Base-by-base conservation (phyloP, 2,888 invertebrate species). In the Gastracanthus pulcherrimus region DNA sequence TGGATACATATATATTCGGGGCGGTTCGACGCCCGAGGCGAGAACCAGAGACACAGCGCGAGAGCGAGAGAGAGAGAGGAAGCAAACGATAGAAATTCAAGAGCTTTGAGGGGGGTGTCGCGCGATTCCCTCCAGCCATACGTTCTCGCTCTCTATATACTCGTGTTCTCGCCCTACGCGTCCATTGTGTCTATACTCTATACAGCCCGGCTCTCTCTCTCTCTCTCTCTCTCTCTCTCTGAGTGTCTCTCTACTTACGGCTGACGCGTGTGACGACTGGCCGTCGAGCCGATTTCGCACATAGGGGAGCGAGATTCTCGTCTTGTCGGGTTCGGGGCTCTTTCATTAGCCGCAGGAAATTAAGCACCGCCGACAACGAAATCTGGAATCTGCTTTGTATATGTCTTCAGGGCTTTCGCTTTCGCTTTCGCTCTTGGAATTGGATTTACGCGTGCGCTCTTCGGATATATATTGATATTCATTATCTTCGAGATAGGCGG, bases 261-360 rank as follows among this genome's bases (percentile, higher is more conserved):
- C 16, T 13, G 16, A 58, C 26, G n/a, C 13, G 34, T 34, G 36
- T 31, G 62, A 34, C 62, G 62, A 62, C 62, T 62, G 62, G 36
- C 36, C 62, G 34, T 11, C 36, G 62, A 55, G 9, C 19, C 19
- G 51, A 51, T 19, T 23, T 7, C 16, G 45, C 16, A 9, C 1
- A 13, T 11, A 13, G 13, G 38, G 13, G 3, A 38, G 38, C 5
- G 41, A 38, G 41, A 45, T 29, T 16, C 41, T 23, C 67, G 69
- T 23, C 70, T 70, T 64, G 77, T 74, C 74, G n/a, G 36, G 36
- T 58, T 55, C 62, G 64, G 41, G 19, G 36, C 55, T 67, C 89
- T 90, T 90, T 90, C 90, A 90, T 90, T 90, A 90, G 89, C 89
- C 90, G 84, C 90, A 90, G 90, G 90, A 90, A 90, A 90, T 90